Conservation (phyloP, 2,113 vertebrate species). For the Hipposideros armiger region DNA sequence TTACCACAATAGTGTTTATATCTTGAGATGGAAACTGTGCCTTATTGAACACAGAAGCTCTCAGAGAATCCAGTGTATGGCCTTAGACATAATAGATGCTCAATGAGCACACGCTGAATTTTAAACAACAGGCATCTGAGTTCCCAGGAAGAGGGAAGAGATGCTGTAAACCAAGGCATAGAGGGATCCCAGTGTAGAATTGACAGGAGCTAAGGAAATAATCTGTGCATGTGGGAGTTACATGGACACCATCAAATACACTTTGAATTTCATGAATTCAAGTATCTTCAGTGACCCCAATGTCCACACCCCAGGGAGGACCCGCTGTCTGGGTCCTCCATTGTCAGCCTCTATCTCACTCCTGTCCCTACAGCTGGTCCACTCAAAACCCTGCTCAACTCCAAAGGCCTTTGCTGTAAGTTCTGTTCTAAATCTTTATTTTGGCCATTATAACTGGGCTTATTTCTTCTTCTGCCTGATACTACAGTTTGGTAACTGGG, state of each 20-base stretch:
- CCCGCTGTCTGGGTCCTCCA: neutral
- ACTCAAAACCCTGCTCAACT: neutral
- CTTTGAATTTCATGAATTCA: neutral
- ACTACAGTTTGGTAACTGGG: neutral
- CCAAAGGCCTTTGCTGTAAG: neutral
- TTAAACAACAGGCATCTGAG: neutral
- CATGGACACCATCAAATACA: neutral
- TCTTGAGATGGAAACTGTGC: neutral
- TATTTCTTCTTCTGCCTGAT: neutral
- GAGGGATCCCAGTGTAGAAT: accelerated
- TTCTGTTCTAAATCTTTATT: neutral
- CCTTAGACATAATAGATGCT: neutral
- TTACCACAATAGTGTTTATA: neutral
- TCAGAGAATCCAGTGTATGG: neutral
- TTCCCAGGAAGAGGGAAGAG: neutral
- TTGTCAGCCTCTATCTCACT: neutral
- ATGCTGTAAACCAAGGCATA: neutral
- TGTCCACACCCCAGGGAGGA: neutral
- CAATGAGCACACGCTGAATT: neutral
- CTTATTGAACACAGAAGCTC: neutral
- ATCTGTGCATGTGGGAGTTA: neutral
- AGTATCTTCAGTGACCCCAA: neutral
- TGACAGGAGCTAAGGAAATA: neutral
- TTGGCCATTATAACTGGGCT: neutral
- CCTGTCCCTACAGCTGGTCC: neutral